Percentiles rank a stretch among this genome's conserved stretches.
phyloP scores from a whole-genome alignment of 2,797 vertebrate genomes.

The Propithecus perrieri region DNA sequence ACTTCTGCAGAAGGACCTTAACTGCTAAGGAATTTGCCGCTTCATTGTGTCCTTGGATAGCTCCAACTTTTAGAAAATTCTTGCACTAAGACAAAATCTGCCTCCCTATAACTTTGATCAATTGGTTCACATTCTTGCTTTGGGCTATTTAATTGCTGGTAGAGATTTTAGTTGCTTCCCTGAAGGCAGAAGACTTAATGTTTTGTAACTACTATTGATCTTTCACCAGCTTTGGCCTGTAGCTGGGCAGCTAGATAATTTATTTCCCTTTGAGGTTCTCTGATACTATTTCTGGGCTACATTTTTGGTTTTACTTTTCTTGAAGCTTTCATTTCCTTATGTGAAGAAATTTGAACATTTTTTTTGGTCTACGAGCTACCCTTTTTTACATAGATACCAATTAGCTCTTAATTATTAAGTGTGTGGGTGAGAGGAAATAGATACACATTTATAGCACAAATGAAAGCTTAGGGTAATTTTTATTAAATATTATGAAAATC shows the following conservation, averaged over 20 bases:
- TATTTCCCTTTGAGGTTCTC: constrained; percentile 71
- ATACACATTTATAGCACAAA: constrained; percentile 62
- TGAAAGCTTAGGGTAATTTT: constrained; percentile 58
- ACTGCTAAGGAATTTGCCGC: constrained; percentile 31
- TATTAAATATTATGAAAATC: constrained; percentile 71
- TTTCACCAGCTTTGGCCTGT: constrained; percentile 64
- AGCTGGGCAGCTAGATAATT: constrained; percentile 70
- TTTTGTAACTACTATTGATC: constrained; percentile 78
- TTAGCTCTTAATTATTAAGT: constrained; percentile 69
- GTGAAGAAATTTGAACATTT: constrained; percentile 58
- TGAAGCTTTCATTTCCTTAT: constrained; percentile 60
- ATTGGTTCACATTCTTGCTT: constrained; percentile 69
- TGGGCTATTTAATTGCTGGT: constrained; percentile 74
- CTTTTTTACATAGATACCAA: constrained; percentile 61
- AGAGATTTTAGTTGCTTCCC: constrained; percentile 71
- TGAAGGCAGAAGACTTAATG: constrained; percentile 76
- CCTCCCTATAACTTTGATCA: constrained; percentile 72
- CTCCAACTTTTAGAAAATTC: constrained; percentile 68
- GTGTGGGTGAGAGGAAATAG: constrained; percentile 48
- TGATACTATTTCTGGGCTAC: constrained; percentile 61
- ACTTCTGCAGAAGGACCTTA: constrained; percentile 15
- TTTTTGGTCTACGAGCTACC: not conserved
- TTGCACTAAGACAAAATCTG: constrained; percentile 57
- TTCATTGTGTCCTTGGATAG: not conserved
- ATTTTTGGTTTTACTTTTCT: constrained; percentile 66